Conservation (phyloP, 2,113 vertebrate species). For the Gorilla gorilla region DNA sequence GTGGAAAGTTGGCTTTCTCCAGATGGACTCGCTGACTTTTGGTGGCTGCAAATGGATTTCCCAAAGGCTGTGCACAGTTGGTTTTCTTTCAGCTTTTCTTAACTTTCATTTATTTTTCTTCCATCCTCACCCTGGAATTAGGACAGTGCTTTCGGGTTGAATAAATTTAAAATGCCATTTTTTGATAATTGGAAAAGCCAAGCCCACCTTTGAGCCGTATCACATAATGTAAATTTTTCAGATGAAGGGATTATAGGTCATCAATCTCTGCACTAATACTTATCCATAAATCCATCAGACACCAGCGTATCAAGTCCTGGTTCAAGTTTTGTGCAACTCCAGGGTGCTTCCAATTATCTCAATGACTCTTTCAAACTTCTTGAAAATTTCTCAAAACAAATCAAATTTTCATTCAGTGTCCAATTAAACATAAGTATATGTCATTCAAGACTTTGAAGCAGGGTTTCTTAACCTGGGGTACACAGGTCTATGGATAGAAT, state of each 20-base stretch:
- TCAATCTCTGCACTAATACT: background rate
- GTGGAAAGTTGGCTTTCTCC: conserved; percentile 36
- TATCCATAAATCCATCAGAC: conserved; percentile 38
- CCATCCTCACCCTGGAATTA: conserved; percentile 62
- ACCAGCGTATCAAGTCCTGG: background rate
- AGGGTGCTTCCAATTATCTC: conserved; percentile 62
- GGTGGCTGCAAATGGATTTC: conserved; percentile 61
- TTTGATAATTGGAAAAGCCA: conserved; percentile 39
- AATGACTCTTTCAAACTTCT: conserved; percentile 59
- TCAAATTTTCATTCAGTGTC: conserved; percentile 35
- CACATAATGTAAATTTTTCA: conserved; percentile 31
- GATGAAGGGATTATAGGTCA: conserved; percentile 15
- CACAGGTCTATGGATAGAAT: background rate
- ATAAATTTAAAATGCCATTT: conserved; percentile 81
- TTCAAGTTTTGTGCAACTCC: conserved; percentile 42
- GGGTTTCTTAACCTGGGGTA: background rate
- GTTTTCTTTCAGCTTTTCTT: conserved; percentile 75
- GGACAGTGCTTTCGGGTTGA: conserved; percentile 64
- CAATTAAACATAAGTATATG: conserved; percentile 52
- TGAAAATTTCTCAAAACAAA: conserved; percentile 63
- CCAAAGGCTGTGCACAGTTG: conserved; percentile 57
- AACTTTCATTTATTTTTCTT: conserved; percentile 81
- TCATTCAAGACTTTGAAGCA: conserved; percentile 16
- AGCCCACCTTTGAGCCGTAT: conserved; percentile 56
- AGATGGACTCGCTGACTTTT: conserved; percentile 52